phyloP scores from a whole-genome alignment of 2,888 invertebrate genomes.

The Ethmia dodecea region DNA sequence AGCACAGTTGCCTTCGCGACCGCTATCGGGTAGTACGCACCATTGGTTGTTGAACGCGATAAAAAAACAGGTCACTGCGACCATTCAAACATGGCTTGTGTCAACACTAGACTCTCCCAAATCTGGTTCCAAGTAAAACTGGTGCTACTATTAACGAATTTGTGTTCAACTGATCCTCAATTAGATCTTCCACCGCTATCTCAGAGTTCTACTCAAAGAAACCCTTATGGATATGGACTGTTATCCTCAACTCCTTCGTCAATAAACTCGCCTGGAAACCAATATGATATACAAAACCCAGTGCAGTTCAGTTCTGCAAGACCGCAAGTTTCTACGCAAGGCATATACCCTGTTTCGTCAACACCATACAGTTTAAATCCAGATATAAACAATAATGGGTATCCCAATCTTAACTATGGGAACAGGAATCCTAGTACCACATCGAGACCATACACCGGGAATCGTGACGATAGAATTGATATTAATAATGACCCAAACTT shows the following conservation, averaged over 20 bases:
- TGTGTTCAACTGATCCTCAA: slow-evolving; percentile 52
- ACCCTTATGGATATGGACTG: slow-evolving; percentile 49
- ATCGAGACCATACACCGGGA: slow-evolving; percentile 45
- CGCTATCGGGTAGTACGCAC: slow-evolving; percentile 60
- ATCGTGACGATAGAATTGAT: slow-evolving; percentile 64
- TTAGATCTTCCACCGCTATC: slow-evolving; percentile 75
- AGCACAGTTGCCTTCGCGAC: slow-evolving; percentile 57
- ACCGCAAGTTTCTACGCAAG: slow-evolving; percentile 40
- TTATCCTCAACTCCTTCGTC: slow-evolving; percentile 54
- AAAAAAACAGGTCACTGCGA: slow-evolving; percentile 20
- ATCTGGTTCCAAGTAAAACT: slow-evolving; percentile 42
- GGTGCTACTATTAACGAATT: slow-evolving; percentile 26
- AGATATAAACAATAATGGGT: slow-evolving; percentile 67
- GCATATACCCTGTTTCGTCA: slow-evolving; percentile 52
- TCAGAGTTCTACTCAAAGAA: slow-evolving; percentile 47
- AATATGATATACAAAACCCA: slow-evolving; percentile 45
- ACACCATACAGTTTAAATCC: slow-evolving; percentile 60
- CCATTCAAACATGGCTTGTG: slow-evolving; percentile 52
- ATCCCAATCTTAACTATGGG: slow-evolving; percentile 51
- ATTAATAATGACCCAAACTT: slow-evolving; percentile 66
- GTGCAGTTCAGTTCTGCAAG: slow-evolving; percentile 54
- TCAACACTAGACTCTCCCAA: slow-evolving; percentile 32
- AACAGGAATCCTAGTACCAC: slow-evolving; percentile 52
- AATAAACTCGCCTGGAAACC: slow-evolving; percentile 60
- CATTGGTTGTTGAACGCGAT: slow-evolving; percentile 39